Evolutionary conservation across 2,113 vertebrate genomes (phyloP).

Genomic region (Lasiurus cinereus): DNA sequence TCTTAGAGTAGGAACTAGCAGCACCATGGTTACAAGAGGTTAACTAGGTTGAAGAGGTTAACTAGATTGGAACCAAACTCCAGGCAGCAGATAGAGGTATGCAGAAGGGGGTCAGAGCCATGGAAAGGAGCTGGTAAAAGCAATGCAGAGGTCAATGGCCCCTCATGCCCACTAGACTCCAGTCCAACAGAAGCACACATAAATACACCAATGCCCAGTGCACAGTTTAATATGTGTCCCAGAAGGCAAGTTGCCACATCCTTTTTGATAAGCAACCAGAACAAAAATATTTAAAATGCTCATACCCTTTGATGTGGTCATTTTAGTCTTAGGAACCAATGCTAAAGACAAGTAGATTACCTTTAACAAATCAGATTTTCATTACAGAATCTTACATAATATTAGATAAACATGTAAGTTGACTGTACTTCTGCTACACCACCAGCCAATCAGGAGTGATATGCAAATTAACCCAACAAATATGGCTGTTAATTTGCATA

Average conservation of each 20-base stretch:
- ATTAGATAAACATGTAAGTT: no score
- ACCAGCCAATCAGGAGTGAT: no score
- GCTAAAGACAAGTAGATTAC: background rate
- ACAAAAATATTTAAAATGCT: background rate
- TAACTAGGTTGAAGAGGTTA: background rate
- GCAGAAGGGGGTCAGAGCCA: background rate
- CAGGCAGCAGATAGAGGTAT: background rate
- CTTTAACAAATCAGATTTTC: background rate
- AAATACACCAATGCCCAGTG: background rate
- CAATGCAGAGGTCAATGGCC: background rate
- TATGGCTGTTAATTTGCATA: no score
- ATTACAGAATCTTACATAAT: background rate
- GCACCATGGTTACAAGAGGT: background rate
- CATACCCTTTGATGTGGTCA: background rate
- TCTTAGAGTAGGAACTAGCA: background rate
- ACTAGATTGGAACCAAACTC: background rate
- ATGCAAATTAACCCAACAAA: no score
- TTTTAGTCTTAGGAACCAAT: background rate
- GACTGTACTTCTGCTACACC: no score
- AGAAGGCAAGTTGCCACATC: background rate
- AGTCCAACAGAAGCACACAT: background rate
- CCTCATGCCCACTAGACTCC: background rate
- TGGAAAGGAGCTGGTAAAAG: background rate
- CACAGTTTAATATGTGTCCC: background rate
- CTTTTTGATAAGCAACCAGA: background rate